These are phyloP conservation scores for Iphiclides podalirius DNA, from an alignment of 2,888 invertebrate species.

Conservation along the genomic window DNA sequence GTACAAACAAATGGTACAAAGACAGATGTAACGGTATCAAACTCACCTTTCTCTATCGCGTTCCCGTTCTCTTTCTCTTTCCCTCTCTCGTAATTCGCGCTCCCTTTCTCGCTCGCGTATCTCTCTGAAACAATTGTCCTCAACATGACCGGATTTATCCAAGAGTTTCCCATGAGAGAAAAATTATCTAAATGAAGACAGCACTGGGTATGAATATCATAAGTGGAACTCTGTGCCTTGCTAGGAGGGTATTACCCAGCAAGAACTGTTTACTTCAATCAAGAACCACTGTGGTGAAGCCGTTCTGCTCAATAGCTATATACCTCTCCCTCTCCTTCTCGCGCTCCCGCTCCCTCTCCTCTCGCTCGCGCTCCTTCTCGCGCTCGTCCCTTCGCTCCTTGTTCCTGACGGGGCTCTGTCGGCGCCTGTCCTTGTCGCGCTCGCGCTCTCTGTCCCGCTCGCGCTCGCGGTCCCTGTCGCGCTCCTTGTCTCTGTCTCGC, in stretches of 20 bases:
- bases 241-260: no score
- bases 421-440: slow-evolving; percentile 30
- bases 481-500: slow-evolving; percentile 40
- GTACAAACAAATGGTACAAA: no score
- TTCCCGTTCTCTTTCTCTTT: slow-evolving; percentile 48
- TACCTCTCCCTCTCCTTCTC: slow-evolving; percentile 62
- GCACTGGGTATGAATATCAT: no score
- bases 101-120: slow-evolving; percentile 50
- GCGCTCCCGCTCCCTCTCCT: slow-evolving; percentile 54
- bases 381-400: slow-evolving; percentile 44
- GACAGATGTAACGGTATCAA: no score
- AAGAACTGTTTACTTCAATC: no score
- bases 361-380: slow-evolving; percentile 57
- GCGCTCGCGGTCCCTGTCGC: slow-evolving; percentile 45
- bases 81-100: slow-evolving; percentile 54
- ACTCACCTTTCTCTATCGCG: slow-evolving; percentile 54
- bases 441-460: slow-evolving; percentile 32
- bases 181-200: no score
- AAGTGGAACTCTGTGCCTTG: no score
- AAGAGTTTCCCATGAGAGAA: no score
- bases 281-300: no score
- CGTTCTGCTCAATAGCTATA: no score
- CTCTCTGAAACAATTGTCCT: slow-evolving; percentile 44
- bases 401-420: slow-evolving; percentile 43
- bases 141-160: no score